Percentiles rank a stretch among this genome's conserved stretches.
These are phyloP conservation scores for Sturnus vulgaris DNA, from an alignment of 2,113 vertebrate species.

Conservation along the genomic window DNA sequence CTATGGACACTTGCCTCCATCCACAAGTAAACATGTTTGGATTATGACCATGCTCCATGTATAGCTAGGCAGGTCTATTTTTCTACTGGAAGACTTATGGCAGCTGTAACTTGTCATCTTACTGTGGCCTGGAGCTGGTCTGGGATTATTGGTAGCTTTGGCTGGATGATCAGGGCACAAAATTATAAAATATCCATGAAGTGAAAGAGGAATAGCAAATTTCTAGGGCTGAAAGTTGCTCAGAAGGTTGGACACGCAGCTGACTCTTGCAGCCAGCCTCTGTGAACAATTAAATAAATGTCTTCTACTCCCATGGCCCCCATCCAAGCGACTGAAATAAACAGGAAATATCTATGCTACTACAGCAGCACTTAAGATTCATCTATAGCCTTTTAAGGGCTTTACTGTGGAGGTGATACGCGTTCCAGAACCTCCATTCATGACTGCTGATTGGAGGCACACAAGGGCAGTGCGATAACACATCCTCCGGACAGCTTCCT, in stretches of 20 bases:
- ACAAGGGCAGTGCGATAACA: background rate
- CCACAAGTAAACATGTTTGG: background rate
- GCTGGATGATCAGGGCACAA: background rate
- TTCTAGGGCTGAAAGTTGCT: background rate
- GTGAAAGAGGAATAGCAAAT: background rate
- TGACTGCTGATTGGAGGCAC: constrained; percentile 9
- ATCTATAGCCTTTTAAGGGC: constrained; percentile 52
- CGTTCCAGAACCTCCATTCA: constrained; percentile 57
- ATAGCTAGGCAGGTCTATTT: background rate
- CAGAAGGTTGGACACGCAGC: background rate
- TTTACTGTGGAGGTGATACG: background rate
- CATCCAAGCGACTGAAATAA: constrained; percentile 35
- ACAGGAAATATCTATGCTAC: constrained; percentile 61
- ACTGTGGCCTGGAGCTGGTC: background rate
- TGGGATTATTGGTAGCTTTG: constrained; percentile 4
- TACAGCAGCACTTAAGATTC: constrained; percentile 32
- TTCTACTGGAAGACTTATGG: background rate
- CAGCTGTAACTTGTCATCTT: background rate
- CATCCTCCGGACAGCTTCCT: constrained; percentile 48
- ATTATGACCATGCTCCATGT: background rate
- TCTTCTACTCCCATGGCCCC: constrained; percentile 11
- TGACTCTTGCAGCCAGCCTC: background rate
- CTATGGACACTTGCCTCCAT: background rate
- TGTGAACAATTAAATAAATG: constrained; percentile 28
- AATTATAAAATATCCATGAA: constrained; percentile 2